A percentile compares a stretch with the other conserved stretches of the same genome.
Conservation (phyloP, 1,140 invertebrate genomes). For the Popillia japonica region DNA sequence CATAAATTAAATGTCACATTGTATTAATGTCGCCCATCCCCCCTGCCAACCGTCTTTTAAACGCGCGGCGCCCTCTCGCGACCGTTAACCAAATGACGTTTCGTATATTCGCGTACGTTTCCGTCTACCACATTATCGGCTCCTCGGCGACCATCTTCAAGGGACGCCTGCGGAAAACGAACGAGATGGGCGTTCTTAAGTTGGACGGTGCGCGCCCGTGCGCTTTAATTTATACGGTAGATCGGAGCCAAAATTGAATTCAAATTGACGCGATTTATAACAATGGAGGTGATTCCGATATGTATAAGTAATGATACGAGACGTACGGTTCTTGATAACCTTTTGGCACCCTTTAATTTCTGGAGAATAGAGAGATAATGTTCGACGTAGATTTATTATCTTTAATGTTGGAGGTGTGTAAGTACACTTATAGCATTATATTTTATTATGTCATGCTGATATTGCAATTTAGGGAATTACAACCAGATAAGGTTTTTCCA, state of each 20-base stretch:
- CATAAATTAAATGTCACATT: constrained; percentile 51
- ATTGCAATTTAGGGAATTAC: too few relatives aligned
- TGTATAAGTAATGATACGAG: neutral
- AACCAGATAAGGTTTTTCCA: too few relatives aligned
- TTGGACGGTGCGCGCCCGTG: neutral
- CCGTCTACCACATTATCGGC: neutral
- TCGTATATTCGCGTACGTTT: too few relatives aligned
- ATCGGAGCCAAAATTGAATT: neutral
- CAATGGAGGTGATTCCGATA: neutral
- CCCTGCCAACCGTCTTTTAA: neutral
- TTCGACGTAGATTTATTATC: neutral
- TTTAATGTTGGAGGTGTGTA: neutral
- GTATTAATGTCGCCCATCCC: constrained; percentile 44
- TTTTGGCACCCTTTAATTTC: neutral
- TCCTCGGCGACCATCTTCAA: neutral
- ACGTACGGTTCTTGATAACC: neutral
- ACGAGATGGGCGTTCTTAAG: neutral
- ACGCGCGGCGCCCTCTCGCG: neutral
- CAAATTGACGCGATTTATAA: neutral
- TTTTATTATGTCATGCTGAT: too few relatives aligned
- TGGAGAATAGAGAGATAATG: neutral
- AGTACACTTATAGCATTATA: too few relatives aligned
- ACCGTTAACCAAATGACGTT: constrained; percentile 50
- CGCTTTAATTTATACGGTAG: neutral
- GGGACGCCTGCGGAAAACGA: too few relatives aligned